Conservation (phyloP, 2,888 invertebrate species). For the Tortrix viridana region DNA sequence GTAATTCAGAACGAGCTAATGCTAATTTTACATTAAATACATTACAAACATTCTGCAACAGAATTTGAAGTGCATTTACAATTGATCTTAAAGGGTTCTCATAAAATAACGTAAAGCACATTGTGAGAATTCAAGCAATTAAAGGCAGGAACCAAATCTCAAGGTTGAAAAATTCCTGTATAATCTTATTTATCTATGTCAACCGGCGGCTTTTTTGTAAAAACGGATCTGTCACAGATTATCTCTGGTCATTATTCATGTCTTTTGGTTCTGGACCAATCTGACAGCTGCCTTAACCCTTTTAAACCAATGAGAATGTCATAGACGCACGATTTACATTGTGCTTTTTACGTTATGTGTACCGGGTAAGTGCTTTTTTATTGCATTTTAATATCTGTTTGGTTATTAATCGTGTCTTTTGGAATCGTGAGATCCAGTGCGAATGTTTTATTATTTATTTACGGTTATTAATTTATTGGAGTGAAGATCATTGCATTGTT, state of each 20-base stretch:
- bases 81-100: not conserved
- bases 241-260: constrained; percentile 78
- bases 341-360: constrained; percentile 53
- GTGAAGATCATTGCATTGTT: not conserved
- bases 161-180: constrained; percentile 74
- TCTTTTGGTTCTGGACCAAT: constrained; percentile 74
- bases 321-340: constrained; percentile 76
- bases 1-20: constrained; percentile 30
- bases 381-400: constrained; percentile 62
- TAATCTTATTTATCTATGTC: constrained; percentile 81
- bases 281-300: constrained; percentile 83
- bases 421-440: constrained; percentile 34
- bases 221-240: constrained; percentile 82
- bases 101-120: constrained; percentile 59
- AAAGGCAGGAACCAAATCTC: constrained; percentile 70
- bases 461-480: not conserved
- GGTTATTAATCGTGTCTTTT: constrained; percentile 38
- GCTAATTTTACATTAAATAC: constrained; percentile 20
- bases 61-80: constrained; percentile 11
- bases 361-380: constrained; percentile 63
- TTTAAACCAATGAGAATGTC: constrained; percentile 82
- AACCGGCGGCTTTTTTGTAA: constrained; percentile 79
- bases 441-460: not conserved
- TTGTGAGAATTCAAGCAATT: constrained; percentile 83
- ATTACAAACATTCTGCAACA: not conserved